Conservation (phyloP, 92 coral and sea anemone species). For the Blastomussa wellsi region DNA sequence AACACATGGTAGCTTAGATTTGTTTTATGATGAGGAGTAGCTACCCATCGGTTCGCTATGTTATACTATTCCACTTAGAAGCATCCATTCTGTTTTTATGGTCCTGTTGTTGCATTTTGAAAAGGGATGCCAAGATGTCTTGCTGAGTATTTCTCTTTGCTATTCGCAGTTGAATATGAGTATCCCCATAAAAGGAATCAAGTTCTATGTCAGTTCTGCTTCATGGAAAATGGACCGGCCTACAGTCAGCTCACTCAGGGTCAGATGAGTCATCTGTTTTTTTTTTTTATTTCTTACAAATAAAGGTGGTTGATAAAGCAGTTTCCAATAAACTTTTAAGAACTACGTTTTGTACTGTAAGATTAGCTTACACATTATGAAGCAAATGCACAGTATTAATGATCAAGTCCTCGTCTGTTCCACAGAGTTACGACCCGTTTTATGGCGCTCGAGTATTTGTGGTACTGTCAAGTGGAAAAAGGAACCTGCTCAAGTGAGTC, state of each 20-base stretch:
- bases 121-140: no score
- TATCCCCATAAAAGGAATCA: slow-evolving; percentile 27
- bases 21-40: background rate
- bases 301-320: background rate
- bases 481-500: slow-evolving; percentile 29
- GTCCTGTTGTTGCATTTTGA: no score
- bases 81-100: background rate
- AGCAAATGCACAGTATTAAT: background rate
- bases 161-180: slow-evolving; percentile 22
- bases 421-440: slow-evolving; percentile 42
- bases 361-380: background rate
- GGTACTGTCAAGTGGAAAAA: slow-evolving; percentile 36
- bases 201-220: slow-evolving; percentile 30
- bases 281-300: background rate
- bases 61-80: background rate
- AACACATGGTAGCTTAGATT: background rate
- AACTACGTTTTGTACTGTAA: background rate
- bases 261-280: background rate
- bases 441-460: slow-evolving; percentile 50
- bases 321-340: background rate
- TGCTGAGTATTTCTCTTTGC: background rate
- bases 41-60: background rate
- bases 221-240: slow-evolving; percentile 47
- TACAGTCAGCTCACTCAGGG: slow-evolving; percentile 7
- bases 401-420: background rate